Base-by-base conservation (phyloP, 53 echinoderm and acorn worm species). In the Apostichopus leukothele region DNA sequence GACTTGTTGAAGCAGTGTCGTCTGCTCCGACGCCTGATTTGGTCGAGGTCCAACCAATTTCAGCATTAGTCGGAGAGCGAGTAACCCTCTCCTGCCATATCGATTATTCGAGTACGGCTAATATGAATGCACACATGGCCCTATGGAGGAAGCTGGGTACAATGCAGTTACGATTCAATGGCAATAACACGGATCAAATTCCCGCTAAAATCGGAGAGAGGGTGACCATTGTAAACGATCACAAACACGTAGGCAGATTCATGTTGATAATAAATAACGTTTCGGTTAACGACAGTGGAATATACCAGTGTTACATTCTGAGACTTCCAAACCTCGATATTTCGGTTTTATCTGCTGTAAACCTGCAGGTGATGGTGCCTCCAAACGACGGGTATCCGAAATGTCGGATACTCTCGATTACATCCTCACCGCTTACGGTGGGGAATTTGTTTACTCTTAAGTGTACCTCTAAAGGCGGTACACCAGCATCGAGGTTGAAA, bases 261-360 rank as follows among this genome's bases (percentile, higher is more conserved):
- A 39, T 50, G 20, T 86, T 86, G 51, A 74, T 73, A 3, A 86
- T 86, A 4, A 86, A 73, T 13, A 50, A 86, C 0, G 73, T 86
- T 67, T 52, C 73, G 18, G 73, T 73, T 6, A 71, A 74, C 52
- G 86, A 86, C 74, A 51, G 52, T 20, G 86, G 86, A 67, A 74
- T 86, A 9, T 86, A 86, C 39, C 86, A 86, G 74, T 86, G 86
- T 39, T 86, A 71, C 52, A 74, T 86, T 21, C 25, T 73, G 2
- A 25, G 51, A 6, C 19, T 86, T 25, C 74, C 86, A 73, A 54
- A 86, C 71, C 74, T 86, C 18, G 73, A 51, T 4, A 53, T 86
- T n/a, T 86, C 86, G 8, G 86, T 86, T 52, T 51, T 73, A n/a
- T 51, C 73, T 16, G 66, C 86, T 51, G 86, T 86, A 8, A 86